Base-by-base conservation (phyloP, 37 sponge, comb jelly and placozoan species). In the Petrosia ficiformis region DNA sequence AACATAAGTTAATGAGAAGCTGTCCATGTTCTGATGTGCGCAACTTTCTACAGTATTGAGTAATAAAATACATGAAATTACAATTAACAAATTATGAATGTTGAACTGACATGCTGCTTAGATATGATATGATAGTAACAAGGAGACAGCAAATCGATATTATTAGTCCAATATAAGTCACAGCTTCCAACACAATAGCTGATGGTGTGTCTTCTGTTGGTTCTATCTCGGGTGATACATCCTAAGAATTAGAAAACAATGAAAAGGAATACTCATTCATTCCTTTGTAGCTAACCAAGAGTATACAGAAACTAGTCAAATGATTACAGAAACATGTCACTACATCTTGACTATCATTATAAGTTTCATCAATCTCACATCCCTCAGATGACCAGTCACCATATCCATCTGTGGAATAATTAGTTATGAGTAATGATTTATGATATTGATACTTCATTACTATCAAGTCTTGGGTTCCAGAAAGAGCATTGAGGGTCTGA, bases 321-420 rank as follows among this genome's bases (percentile, higher is more conserved):
- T 70, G 71, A 44, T 70, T 5, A 6, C 71, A 70, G 4, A 2
- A 8, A 39, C 71, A 70, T 14, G 30, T 70, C 11, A 70, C 43
- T n/a, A n/a, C n/a, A n/a, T n/a, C n/a, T 25, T 70, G 36, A 29
- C 29, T n/a, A 70, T 2, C 35, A 38, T 36, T 42, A 39, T n/a
- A 70, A 35, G 24, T n/a, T 16, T 21, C 22, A 22, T 11, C 25
- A n/a, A 44, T 70, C 1, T 11, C 2, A 38, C 71, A 39, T 19
- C 85, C 85, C 1, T 78, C 74, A 63, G 38, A 32, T 1, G 85
- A 84, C 85, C 85, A 84, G 4, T 41, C 85, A 28, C 85, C 85
- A 56, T 72, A 73, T 39, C 73, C 68, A 24, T 67, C 37, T 79
- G 40, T 2, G 67, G 25, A 19, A 6, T 38, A 24, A 33, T 24